Conservation (phyloP, 2,113 vertebrate species). For the Stegostoma tigrinum region DNA sequence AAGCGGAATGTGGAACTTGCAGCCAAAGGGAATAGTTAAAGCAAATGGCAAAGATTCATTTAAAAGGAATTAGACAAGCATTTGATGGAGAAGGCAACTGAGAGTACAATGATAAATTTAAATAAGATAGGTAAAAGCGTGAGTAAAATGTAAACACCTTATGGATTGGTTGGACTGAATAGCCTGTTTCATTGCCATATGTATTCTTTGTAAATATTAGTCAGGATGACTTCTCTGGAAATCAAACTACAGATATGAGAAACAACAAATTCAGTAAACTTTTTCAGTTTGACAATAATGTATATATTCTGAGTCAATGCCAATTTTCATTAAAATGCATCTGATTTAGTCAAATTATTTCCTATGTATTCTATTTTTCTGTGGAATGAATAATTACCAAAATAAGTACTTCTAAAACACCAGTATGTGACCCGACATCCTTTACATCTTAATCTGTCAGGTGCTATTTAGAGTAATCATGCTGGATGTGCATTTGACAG, state of each 20-base stretch:
- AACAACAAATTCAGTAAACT: not conserved
- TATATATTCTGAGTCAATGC: not conserved
- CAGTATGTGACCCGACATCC: not conserved
- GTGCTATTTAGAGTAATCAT: constrained; percentile 4
- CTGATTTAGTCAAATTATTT: not conserved
- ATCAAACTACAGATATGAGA: not conserved
- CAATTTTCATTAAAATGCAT: not conserved
- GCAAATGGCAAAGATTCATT: not conserved
- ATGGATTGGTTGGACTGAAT: not conserved
- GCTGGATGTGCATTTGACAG: not conserved
- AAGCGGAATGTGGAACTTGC: not conserved
- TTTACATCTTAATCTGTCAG: not conserved
- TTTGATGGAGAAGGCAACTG: not conserved
- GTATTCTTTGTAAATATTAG: not conserved
- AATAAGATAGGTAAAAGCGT: not conserved
- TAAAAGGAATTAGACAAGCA: not conserved
- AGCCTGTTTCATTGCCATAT: not conserved
- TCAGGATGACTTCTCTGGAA: not conserved
- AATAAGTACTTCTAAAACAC: not conserved
- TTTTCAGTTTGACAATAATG: not conserved
- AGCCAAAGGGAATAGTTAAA: not conserved
- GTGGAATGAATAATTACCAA: not conserved
- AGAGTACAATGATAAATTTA: not conserved
- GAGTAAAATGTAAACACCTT: not conserved
- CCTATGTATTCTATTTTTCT: not conserved